A percentile compares a stretch with the other conserved stretches of the same genome.
Evolutionary conservation across 2,888 invertebrate species (phyloP).

Genomic region (Pherbina coryleti): DNA sequence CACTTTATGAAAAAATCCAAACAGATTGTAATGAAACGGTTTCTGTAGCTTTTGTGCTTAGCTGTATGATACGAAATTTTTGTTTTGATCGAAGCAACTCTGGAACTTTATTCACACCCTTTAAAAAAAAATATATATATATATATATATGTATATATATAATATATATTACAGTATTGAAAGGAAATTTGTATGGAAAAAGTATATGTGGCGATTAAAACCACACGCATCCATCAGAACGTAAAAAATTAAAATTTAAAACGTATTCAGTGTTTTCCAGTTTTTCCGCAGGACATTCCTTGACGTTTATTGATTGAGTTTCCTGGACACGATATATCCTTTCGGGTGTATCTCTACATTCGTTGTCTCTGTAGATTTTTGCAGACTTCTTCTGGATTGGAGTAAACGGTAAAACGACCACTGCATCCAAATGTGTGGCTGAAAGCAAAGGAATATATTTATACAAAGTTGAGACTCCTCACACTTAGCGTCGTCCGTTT

Average conservation of each 20-base stretch:
- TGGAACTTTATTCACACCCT: slow-evolving; percentile 14
- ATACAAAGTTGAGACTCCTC: slow-evolving; percentile 63
- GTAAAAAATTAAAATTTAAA: slow-evolving; percentile 54
- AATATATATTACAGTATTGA: slow-evolving; percentile 6
- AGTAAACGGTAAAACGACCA: slow-evolving; percentile 53
- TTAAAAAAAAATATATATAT: slow-evolving; percentile 18
- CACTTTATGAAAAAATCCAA: not conserved
- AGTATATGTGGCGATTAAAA: slow-evolving; percentile 57
- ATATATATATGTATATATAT: too few species aligned
- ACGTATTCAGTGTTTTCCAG: slow-evolving; percentile 68
- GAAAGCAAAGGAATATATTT: slow-evolving; percentile 66
- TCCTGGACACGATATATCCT: slow-evolving; percentile 39
- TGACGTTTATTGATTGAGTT: slow-evolving; percentile 43
- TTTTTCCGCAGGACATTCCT: slow-evolving; percentile 63
- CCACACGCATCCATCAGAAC: slow-evolving; percentile 46
- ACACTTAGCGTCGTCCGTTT: not conserved
- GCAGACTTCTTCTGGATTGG: slow-evolving; percentile 46
- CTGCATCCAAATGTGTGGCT: slow-evolving; percentile 46
- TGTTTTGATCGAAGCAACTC: slow-evolving; percentile 53
- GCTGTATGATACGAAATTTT: slow-evolving; percentile 53
- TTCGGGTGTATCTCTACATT: slow-evolving; percentile 42
- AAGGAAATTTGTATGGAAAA: slow-evolving; percentile 68
- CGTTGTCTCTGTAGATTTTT: slow-evolving; percentile 42
- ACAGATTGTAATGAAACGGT: slow-evolving; percentile 6
- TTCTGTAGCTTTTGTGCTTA: slow-evolving; percentile 12